Conservation (phyloP, 2,797 vertebrate species). For the Micrastur ruficollis region DNA sequence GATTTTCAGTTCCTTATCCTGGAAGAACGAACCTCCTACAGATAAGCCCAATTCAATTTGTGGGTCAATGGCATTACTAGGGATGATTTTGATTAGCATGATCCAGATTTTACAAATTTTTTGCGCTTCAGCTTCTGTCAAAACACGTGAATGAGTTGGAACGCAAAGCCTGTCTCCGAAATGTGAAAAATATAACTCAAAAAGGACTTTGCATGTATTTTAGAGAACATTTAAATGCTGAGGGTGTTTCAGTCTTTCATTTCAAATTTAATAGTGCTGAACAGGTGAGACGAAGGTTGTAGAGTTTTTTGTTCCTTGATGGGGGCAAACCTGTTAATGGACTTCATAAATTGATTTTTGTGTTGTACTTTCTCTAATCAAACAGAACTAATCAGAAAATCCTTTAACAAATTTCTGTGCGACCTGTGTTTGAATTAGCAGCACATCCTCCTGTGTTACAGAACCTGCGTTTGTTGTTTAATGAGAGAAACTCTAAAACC, state of each 20-base stretch:
- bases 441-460: background rate
- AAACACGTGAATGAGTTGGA: background rate
- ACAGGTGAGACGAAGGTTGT: background rate
- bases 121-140: background rate
- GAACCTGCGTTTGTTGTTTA: background rate
- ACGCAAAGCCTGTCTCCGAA: background rate
- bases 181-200: background rate
- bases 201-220: background rate
- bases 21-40: background rate
- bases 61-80: background rate
- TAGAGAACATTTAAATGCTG: background rate
- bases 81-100: background rate
- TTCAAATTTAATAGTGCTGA: background rate
- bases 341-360: slow-evolving; percentile 1
- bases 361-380: background rate
- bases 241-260: background rate
- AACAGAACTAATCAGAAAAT: background rate
- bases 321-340: background rate
- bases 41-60: background rate
- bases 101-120: background rate
- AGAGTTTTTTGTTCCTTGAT: background rate
- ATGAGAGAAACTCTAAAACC: background rate
- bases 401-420: background rate
- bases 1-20: background rate
- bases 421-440: background rate